Base-by-base conservation (phyloP, 53 echinoderm and acorn worm species). In the Mesocentrotus franciscanus region DNA sequence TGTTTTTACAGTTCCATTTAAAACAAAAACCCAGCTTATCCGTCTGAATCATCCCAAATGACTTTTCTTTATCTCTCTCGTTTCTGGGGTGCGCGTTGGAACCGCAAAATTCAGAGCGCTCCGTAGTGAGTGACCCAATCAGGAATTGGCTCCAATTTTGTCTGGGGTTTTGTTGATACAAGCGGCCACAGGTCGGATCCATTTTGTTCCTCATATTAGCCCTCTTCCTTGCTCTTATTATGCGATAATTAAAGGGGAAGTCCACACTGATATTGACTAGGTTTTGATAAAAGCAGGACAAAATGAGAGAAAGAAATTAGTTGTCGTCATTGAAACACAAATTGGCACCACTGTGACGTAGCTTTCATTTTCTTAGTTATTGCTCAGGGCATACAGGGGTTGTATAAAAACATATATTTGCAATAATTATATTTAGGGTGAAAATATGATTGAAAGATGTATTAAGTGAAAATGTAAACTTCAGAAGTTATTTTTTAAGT, bases 1-100 rank as follows among this genome's bases (percentile, higher is more conserved):
- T 91, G 91, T 91, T 91, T 91, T 10, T 20, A 62, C 91, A 66
- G 91, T 91, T 35, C 91, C 64, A 91, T 39, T 91, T 91, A 91
- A 91, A 91, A 91, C 91, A 91, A 91, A 49, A 91, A 91, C 35
- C 91, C 36, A 34, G 91, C 22, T 87, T 87, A 87, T 66, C 36
- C 8, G 91, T 22, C 91, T 91, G 91, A 91, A 91, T 91, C 91
- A 91, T 91, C 91, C 16, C 64, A 39, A 91, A 87, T 58, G 58
- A 87, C 59, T 58, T 87, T 58, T 30, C 8, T 87, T 87, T 87
- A n/a, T 87, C 56, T 87, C 1, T n/a, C 58, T 87, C 87, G 16
- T 87, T 87, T 87, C 27, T 24, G 58, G 15, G 10, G 87, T 27
- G n/a, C 59, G 58, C 58, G 87, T 87, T 58, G 57, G 87, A 87